A percentile compares a stretch with the other conserved stretches of the same genome.
Evolutionary conservation across 1,140 invertebrate genomes (phyloP).

Genomic region (Campoletis sonorensis): DNA sequence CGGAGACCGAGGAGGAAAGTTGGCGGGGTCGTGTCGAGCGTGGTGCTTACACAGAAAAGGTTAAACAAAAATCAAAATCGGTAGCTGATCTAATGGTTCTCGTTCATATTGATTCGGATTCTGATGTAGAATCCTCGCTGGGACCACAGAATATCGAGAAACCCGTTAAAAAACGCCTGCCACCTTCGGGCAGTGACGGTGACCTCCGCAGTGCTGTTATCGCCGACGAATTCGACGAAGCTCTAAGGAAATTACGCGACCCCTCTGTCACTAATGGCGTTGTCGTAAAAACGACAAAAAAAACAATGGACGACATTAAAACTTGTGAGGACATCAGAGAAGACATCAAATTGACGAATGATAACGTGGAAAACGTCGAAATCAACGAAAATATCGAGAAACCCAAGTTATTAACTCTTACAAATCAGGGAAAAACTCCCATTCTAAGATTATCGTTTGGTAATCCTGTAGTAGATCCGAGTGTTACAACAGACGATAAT

Average conservation of each 20-base stretch:
- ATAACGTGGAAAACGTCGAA: slow-evolving; percentile 42
- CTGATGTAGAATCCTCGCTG: slow-evolving; percentile 78
- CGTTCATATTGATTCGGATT: slow-evolving; percentile 83
- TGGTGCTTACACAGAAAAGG: slow-evolving; percentile 83
- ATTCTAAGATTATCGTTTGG: slow-evolving; percentile 62
- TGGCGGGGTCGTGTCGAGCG: slow-evolving; percentile 81
- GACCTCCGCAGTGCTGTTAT: slow-evolving; percentile 76
- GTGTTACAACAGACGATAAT: neutral
- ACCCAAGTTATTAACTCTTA: slow-evolving; percentile 61
- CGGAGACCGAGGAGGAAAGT: slow-evolving; percentile 83
- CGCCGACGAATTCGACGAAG: slow-evolving; percentile 78
- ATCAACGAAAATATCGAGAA: slow-evolving; percentile 51
- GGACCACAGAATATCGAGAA: slow-evolving; percentile 67
- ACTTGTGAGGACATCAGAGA: neutral
- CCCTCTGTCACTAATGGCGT: slow-evolving; percentile 38
- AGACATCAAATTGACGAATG: slow-evolving; percentile 37
- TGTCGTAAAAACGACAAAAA: neutral
- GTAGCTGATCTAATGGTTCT: slow-evolving; percentile 86
- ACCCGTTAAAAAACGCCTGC: slow-evolving; percentile 63
- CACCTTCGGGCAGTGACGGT: slow-evolving; percentile 77
- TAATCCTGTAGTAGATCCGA: slow-evolving; percentile 2
- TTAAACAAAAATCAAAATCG: slow-evolving; percentile 84
- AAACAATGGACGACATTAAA: neutral
- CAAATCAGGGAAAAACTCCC: slow-evolving; percentile 60
- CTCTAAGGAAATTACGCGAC: slow-evolving; percentile 76